Conservation (phyloP, 1,140 invertebrate genomes). For the Drosophila littoralis region DNA sequence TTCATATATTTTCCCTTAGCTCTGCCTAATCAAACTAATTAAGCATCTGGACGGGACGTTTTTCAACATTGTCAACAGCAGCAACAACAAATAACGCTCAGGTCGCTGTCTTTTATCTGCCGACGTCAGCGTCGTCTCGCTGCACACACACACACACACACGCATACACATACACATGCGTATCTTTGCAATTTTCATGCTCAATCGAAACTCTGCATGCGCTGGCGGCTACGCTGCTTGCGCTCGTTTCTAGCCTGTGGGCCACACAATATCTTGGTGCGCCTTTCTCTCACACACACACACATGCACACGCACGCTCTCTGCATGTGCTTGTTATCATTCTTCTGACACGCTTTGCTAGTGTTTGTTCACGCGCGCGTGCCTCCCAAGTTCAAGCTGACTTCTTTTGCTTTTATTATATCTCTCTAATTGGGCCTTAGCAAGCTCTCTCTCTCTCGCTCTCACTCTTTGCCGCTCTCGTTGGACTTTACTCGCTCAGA, state of each 20-base stretch:
- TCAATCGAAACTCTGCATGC: slow-evolving; percentile 41
- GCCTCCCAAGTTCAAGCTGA: slow-evolving; percentile 75
- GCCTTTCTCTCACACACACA: slow-evolving; percentile 15
- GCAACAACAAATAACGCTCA: slow-evolving; percentile 20
- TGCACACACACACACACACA: slow-evolving; percentile 18
- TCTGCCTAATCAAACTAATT: background rate
- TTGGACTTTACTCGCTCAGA: slow-evolving; percentile 53
- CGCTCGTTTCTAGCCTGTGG: slow-evolving; percentile 54
- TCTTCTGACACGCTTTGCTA: slow-evolving; percentile 73
- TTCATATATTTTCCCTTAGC: slow-evolving; percentile 11
- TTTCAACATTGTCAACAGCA: slow-evolving; percentile 51
- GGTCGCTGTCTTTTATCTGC: slow-evolving; percentile 53
- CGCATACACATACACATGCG: slow-evolving; percentile 4
- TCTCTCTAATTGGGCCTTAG: slow-evolving; percentile 26
- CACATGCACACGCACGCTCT: background rate
- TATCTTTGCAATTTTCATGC: slow-evolving; percentile 56
- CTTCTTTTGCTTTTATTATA: slow-evolving; percentile 23
- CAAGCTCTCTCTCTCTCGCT: background rate
- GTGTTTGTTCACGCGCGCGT: slow-evolving; percentile 81
- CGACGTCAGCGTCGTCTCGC: slow-evolving; percentile 56
- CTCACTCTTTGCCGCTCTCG: slow-evolving; percentile 11
- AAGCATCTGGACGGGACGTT: slow-evolving; percentile 29
- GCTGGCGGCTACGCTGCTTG: slow-evolving; percentile 48
- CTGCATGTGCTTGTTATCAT: slow-evolving; percentile 65
- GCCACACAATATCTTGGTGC: slow-evolving; percentile 36